These are phyloP conservation scores for Illadopsis cleaveri DNA, from an alignment of 2,113 vertebrate genomes.

Conservation along the genomic window DNA sequence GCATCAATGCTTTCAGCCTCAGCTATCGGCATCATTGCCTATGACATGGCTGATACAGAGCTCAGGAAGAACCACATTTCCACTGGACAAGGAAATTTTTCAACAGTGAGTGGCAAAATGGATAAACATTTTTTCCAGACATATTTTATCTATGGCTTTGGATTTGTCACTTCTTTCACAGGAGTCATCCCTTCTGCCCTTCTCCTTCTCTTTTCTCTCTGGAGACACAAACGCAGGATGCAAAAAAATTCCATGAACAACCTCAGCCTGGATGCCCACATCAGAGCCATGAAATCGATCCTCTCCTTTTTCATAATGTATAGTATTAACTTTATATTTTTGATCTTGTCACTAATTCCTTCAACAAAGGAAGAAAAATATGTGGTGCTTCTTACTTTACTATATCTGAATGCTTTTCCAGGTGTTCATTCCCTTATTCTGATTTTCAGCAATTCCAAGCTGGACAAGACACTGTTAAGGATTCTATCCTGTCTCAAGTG, in stretches of 20 bases:
- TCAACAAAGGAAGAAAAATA: rapidly evolving
- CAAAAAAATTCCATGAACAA: neutral
- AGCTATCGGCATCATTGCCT: neutral
- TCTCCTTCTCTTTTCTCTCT: slow-evolving; percentile 25
- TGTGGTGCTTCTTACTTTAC: rapidly evolving
- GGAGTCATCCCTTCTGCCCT: neutral
- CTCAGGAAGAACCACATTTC: rapidly evolving
- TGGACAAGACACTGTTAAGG: neutral
- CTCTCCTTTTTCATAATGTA: neutral
- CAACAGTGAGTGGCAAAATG: rapidly evolving
- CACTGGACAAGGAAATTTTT: rapidly evolving
- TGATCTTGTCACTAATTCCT: neutral
- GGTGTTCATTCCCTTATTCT: neutral
- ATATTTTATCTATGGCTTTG: neutral
- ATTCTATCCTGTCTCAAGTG: neutral
- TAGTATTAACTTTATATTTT: neutral
- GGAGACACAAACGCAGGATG: neutral
- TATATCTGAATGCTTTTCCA: neutral
- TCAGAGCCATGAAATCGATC: neutral
- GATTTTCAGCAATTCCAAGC: neutral
- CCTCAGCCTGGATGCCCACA: neutral
- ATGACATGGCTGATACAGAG: rapidly evolving
- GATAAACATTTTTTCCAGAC: neutral
- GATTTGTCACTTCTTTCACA: neutral
- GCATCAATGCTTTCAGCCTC: neutral